These are phyloP conservation scores for Okamejei kenojei DNA, from an alignment of 2,797 vertebrate species.

Conservation along the genomic window DNA sequence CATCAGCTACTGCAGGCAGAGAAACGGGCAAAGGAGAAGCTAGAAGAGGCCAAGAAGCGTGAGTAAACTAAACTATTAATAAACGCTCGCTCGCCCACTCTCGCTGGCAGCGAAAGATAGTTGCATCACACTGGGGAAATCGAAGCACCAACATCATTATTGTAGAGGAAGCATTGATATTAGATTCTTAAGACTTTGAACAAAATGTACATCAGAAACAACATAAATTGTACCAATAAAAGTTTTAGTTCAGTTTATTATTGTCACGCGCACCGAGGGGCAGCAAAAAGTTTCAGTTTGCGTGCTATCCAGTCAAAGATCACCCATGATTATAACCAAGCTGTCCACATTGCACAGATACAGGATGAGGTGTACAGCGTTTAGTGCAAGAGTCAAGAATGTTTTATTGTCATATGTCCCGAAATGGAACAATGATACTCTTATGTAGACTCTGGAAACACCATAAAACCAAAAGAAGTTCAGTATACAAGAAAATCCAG, in stretches of 20 bases:
- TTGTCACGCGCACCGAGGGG: no score
- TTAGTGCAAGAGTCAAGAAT: no score
- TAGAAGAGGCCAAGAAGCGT: conserved; percentile 68
- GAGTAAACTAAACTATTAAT: conserved; percentile 46
- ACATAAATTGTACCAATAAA: not conserved
- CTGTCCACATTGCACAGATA: no score
- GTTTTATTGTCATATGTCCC: no score
- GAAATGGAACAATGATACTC: no score
- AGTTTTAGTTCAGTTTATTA: not conserved
- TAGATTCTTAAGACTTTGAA: not conserved
- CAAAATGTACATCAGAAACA: not conserved
- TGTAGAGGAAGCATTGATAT: not conserved
- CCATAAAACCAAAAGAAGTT: no score
- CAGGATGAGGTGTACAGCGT: no score
- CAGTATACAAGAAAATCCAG: no score
- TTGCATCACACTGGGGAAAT: not conserved
- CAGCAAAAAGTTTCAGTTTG: no score
- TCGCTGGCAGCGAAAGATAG: not conserved
- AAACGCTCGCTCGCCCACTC: not conserved
- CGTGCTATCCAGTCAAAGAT: no score
- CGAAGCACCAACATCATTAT: not conserved
- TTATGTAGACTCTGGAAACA: no score
- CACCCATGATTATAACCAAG: no score
- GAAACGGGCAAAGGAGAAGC: conserved; percentile 65
- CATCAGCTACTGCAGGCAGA: conserved; percentile 68